Evolutionary conservation across 2,888 invertebrate genomes (phyloP).

Genomic region (Hemaris fuciformis): DNA sequence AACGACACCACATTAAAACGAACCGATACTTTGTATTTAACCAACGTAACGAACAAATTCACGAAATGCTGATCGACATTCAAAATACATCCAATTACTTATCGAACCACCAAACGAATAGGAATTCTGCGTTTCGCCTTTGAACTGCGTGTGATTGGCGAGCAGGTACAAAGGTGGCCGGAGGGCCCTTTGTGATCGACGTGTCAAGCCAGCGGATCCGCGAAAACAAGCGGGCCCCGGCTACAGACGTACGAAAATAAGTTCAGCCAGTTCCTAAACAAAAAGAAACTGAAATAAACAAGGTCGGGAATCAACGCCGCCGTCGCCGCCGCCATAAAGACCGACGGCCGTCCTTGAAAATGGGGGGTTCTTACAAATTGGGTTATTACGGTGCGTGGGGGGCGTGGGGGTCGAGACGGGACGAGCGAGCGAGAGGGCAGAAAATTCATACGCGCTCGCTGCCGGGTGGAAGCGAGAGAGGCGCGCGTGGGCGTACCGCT

Average conservation of each 20-base stretch:
- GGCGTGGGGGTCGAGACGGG: slow-evolving; percentile 71
- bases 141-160: slow-evolving; percentile 57
- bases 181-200: slow-evolving; percentile 43
- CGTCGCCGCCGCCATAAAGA: slow-evolving; percentile 80
- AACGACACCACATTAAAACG: background rate
- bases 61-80: slow-evolving; percentile 56
- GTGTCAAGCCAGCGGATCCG: slow-evolving; percentile 48
- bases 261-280: slow-evolving; percentile 79
- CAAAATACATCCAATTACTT: slow-evolving; percentile 64
- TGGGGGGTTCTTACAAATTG: slow-evolving; percentile 82
- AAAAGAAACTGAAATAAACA: slow-evolving; percentile 82
- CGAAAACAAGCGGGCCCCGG: slow-evolving; percentile 60
- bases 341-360: slow-evolving; percentile 82
- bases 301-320: slow-evolving; percentile 81
- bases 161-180: slow-evolving; percentile 41
- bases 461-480: slow-evolving; percentile 47
- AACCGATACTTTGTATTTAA: slow-evolving; percentile 43
- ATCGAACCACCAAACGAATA: slow-evolving; percentile 50
- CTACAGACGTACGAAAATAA: slow-evolving; percentile 74
- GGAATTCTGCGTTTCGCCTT: slow-evolving; percentile 47
- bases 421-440: slow-evolving; percentile 51
- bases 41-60: slow-evolving; percentile 52
- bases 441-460: slow-evolving; percentile 23
- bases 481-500: slow-evolving; percentile 72
- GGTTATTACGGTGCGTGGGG: slow-evolving; percentile 78